Evolutionary conservation across 2,797 vertebrate species (phyloP).

Genomic region (Diplodus sargus): DNA sequence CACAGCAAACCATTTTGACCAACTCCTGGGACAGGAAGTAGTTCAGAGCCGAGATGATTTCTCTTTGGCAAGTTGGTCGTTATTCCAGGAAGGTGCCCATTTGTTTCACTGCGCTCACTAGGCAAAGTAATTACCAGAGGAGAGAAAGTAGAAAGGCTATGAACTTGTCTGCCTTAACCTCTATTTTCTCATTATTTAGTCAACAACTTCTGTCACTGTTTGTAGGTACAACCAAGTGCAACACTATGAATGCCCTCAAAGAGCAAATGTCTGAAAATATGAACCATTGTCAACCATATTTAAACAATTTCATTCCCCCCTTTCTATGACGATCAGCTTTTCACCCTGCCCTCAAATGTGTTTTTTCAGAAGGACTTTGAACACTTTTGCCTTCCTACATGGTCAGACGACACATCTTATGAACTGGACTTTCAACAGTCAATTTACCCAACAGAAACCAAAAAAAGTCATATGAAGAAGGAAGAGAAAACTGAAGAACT

Average conservation of each 20-base stretch:
- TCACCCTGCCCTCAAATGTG: not conserved
- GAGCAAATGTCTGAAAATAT: not conserved
- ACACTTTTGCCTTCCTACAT: not conserved
- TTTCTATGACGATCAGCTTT: not conserved
- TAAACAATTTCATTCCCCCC: not conserved
- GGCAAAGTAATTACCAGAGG: not conserved
- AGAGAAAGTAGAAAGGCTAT: not conserved
- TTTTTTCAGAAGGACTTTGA: not conserved
- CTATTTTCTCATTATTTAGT: not conserved
- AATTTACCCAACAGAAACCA: not conserved
- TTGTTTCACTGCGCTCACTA: not conserved
- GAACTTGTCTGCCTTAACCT: not conserved
- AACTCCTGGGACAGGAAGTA: not conserved
- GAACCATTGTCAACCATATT: not conserved
- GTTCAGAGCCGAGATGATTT: not conserved
- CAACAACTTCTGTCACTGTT: not conserved
- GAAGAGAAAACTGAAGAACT: not conserved
- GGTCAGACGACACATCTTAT: not conserved
- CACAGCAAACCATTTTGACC: not conserved
- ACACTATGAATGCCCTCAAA: not conserved
- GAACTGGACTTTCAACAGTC: not conserved
- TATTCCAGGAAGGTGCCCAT: not conserved
- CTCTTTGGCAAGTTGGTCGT: not conserved
- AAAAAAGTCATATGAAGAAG: not conserved
- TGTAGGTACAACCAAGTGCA: not conserved